phyloP scores from a whole-genome alignment of 1,140 invertebrate species.

The Drosophila nasuta region DNA sequence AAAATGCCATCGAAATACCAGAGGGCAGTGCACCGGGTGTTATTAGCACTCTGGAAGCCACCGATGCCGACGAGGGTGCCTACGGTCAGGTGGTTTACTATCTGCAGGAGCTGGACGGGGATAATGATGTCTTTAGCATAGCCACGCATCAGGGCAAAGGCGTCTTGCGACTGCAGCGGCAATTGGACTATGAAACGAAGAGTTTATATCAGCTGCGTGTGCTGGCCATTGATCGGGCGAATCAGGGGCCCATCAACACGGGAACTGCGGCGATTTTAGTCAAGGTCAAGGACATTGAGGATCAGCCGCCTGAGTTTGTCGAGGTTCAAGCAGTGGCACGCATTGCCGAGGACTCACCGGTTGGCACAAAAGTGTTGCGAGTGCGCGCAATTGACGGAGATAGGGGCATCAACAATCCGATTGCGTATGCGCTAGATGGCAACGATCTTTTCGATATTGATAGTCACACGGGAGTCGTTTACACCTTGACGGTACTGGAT shows the following conservation, averaged over 20 bases:
- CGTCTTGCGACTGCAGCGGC: conserved; percentile 91
- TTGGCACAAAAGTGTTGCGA: conserved; percentile 93
- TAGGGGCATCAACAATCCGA: conserved; percentile 94
- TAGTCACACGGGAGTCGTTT: conserved; percentile 91
- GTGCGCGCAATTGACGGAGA: conserved; percentile 97
- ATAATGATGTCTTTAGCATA: conserved; percentile 92
- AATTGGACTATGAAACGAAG: conserved; percentile 94
- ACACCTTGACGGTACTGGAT: conserved; percentile 91
- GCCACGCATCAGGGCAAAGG: conserved; percentile 94
- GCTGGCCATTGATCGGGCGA: conserved; percentile 93
- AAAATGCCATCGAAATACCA: conserved; percentile 91
- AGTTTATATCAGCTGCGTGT: conserved; percentile 94
- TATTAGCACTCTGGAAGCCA: conserved; percentile 93
- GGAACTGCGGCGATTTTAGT: conserved; percentile 95
- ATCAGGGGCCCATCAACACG: conserved; percentile 90
- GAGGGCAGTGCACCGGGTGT: conserved; percentile 91
- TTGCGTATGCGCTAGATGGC: conserved; percentile 92
- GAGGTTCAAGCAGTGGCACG: conserved; percentile 93
- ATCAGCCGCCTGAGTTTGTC: conserved; percentile 96
- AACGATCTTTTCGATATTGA: conserved; percentile 92
- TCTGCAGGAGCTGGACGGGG: conserved; percentile 92
- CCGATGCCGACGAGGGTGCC: conserved; percentile 94
- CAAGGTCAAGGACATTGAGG: conserved; percentile 95
- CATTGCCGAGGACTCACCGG: conserved; percentile 93
- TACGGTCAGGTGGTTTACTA: conserved; percentile 94